These are phyloP conservation scores for Ommatoiulus sabulosus DNA, from an alignment of 2,888 invertebrate genomes.

Conservation along the genomic window DNA sequence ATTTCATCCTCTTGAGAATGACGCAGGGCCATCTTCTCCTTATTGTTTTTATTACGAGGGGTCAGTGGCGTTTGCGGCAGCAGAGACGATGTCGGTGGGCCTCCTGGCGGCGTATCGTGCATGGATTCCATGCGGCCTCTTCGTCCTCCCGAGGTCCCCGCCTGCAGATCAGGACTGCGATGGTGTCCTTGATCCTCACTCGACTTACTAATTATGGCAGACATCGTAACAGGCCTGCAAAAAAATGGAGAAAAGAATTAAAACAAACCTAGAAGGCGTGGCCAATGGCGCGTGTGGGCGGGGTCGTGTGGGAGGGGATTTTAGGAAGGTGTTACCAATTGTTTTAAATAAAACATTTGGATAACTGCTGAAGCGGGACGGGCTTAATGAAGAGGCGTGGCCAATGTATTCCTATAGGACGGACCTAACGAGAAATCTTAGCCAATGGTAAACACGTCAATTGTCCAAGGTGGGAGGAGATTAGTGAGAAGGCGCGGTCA, in stretches of 20 bases:
- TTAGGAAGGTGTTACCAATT: too few species aligned
- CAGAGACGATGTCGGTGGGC: slow-evolving; percentile 50
- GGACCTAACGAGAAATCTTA: too few species aligned
- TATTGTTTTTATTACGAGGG: slow-evolving; percentile 51
- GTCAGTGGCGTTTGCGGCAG: slow-evolving; percentile 34
- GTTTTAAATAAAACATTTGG: too few species aligned
- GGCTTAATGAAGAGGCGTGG: background rate
- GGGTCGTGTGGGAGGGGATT: too few species aligned
- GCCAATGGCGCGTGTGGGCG: background rate
- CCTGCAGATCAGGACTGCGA: slow-evolving; percentile 13
- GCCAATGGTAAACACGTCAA: too few species aligned
- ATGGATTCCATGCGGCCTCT: slow-evolving; percentile 50
- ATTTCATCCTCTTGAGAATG: slow-evolving; percentile 47
- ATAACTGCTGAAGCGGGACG: background rate
- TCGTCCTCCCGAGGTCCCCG: slow-evolving; percentile 40
- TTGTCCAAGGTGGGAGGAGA: background rate
- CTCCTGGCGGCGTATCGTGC: slow-evolving; percentile 48
- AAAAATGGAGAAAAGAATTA: background rate
- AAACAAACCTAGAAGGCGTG: background rate
- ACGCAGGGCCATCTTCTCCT: slow-evolving; percentile 34
- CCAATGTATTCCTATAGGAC: background rate
- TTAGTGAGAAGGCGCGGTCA: background rate
- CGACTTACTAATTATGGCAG: slow-evolving; percentile 36
- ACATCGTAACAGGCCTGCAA: slow-evolving; percentile 21
- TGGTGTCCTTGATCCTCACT: background rate